Conservation (phyloP, 2,113 vertebrate species). For the Ceyx margarethae region DNA sequence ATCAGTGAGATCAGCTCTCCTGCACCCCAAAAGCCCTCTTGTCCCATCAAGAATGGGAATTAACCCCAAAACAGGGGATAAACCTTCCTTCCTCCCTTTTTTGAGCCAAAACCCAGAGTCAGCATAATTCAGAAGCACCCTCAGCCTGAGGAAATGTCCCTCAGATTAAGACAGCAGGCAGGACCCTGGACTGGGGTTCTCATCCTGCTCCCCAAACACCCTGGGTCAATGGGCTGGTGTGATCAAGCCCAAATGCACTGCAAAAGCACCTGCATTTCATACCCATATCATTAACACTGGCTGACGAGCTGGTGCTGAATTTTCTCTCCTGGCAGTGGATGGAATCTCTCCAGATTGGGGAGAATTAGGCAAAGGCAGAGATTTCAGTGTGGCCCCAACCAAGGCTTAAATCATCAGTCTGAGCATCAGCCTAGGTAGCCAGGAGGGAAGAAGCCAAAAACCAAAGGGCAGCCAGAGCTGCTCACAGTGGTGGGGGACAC, state of each 20-base stretch:
- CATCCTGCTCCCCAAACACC: not conserved
- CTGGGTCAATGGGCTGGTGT: not conserved
- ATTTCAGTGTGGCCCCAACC: not conserved
- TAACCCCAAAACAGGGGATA: not conserved
- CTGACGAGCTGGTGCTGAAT: not conserved
- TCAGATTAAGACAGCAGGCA: not conserved
- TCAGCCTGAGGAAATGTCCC: not conserved
- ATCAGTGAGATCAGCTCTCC: not conserved
- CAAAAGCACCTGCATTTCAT: not conserved
- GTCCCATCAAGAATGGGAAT: not conserved
- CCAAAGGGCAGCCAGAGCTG: not conserved
- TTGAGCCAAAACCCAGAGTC: not conserved
- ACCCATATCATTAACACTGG: not conserved
- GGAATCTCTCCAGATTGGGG: not conserved
- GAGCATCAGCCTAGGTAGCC: not conserved
- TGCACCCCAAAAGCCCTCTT: not conserved
- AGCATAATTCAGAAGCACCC: not conserved
- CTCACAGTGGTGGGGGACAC: accelerated
- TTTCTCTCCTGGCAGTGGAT: not conserved
- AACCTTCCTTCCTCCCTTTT: not conserved
- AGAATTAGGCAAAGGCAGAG: not conserved
- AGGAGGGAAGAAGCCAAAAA: not conserved
- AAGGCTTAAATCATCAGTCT: not conserved
- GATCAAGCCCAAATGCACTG: not conserved
- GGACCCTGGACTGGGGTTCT: accelerated